Conservation (phyloP, 2,888 invertebrate species). For the Microchrysa polita region DNA sequence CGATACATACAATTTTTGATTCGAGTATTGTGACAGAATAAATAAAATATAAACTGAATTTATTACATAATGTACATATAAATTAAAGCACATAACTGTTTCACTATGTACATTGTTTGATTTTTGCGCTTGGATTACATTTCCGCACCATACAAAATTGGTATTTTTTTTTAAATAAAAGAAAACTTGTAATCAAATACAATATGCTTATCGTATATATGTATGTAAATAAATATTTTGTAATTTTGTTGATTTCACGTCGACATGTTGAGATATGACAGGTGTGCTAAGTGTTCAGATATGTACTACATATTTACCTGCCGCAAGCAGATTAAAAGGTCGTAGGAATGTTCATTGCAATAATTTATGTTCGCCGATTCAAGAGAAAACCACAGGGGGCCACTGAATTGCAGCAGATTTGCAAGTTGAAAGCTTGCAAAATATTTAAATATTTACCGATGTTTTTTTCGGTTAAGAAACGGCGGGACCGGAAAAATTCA, state of each 20-base stretch:
- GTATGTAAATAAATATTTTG: constrained; percentile 37
- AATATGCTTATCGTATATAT: too few relatives aligned
- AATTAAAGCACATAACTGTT: too few relatives aligned
- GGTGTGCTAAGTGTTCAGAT: neutral
- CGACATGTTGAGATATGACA: constrained; percentile 20
- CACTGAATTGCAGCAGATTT: neutral
- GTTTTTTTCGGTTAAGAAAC: neutral
- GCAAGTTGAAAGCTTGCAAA: neutral
- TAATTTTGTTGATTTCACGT: constrained; percentile 26
- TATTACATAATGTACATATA: too few relatives aligned
- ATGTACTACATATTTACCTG: constrained; percentile 9
- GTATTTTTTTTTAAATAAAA: too few relatives aligned
- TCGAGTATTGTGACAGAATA: too few relatives aligned
- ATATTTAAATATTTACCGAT: neutral
- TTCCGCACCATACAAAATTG: too few relatives aligned
- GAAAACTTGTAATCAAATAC: too few relatives aligned
- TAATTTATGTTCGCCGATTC: constrained; percentile 20
- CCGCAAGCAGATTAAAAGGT: constrained; percentile 5
- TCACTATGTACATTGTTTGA: too few relatives aligned
- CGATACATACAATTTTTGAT: too few relatives aligned
- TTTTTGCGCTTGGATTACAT: too few relatives aligned
- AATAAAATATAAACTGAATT: too few relatives aligned
- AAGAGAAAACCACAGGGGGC: constrained; percentile 20
- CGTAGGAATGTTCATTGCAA: neutral
- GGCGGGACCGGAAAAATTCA: neutral